Evolutionary conservation across 30 jellyfish, hydroid and myxozoan genomes (phyloP), one percentile per base, ranked within the genome.

Genomic region (Hydractinia echinata): DNA sequence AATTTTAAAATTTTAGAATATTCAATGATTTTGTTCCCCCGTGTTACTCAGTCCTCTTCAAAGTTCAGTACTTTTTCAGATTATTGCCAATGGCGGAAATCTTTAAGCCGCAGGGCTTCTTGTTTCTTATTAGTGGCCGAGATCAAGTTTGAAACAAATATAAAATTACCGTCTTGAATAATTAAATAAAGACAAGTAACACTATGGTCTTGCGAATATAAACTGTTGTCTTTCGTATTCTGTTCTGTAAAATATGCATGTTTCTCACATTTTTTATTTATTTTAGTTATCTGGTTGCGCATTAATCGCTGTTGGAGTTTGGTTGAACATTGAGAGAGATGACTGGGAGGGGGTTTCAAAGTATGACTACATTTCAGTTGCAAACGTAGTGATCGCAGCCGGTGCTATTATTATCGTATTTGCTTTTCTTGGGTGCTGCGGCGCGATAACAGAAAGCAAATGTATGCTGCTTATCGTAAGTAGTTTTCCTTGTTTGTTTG

Each of bases 361-460:
- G 53, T 82, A 67, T 82, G 89, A 68, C 51, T 82, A 14, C 54
- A 53, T 82, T 7, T 58, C 89, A 6, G 74, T 68, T 13, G 85
- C 89, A 4, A 82, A 82, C 48, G 14, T 73, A 7, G 53, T 53
- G 19, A 67, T 82, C 14, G 89, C 79, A 4, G 86, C 89, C 66
- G 89, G 89, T 50, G 86, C 60, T 15, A 55, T 82, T 67, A 82
- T 82, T 21, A 58, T 82, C 11, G 48, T 82, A 5, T 16, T 82
- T 11, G 64, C 89, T 5, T 82, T 82, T 76, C 77, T 82, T 52
- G 89, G 89, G 11, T 82, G 89, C 67, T 82, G 89, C 71, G 89
- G 89, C 3, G 89, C 89, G 18, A 82, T 82, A 10, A 82, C 82
- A 15, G 89, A 82, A 53, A 82, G 53, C 79, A 82, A 70, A 50